Base-by-base conservation (phyloP, 2,113 vertebrate genomes). In the Acanthisitta chloris region DNA sequence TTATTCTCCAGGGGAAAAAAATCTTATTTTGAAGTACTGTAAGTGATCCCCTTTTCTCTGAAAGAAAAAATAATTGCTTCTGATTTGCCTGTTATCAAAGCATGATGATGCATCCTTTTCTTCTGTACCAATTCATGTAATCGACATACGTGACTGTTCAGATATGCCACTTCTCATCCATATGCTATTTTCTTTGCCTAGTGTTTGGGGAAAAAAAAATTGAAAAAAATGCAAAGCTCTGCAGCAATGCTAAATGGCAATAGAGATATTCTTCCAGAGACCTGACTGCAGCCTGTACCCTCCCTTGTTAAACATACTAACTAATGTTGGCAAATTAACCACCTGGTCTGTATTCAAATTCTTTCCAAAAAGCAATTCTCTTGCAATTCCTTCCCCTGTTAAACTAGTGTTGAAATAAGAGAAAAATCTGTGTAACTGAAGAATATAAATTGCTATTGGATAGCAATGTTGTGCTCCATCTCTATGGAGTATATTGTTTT, bases 51-150 rank as follows among this genome's bases (percentile, higher is more conserved):
- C 55, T 77, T 76, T 93, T 64, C 43, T 78, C 38, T 54, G 49
- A 71, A 83, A 85, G 73, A 17, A 80, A 62, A 83, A 65, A 86
- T 81, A 94, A 95, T 91, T 66, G 54, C 74, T 94, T 81, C 71
- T 42, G 78, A 93, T 89, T 92, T 86, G 65, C 86, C 82, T 85
- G 74, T 95, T 92, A 91, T 88, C 81, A 94, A 94, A 96, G 90
- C 82, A 80, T 9, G 14, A 76, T 73, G 74, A 77, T 70, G 61
- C 62, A 86, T 93, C 79, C 85, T 82, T 88, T 76, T 87, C 45
- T 87, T 69, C 91, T 54, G 29, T 29, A 87, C 46, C 80, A 79
- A 72, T 85, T 73, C 66, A 12, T 8, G 33, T 61, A 72, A 48
- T 2, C 85, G 78, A 76, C 71, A 91, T 23, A 91, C 29, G 13